Percentiles rank a stretch among this genome's conserved stretches.
Evolutionary conservation across 2,113 vertebrate genomes (phyloP).

Genomic region (Rutilus rutilus): DNA sequence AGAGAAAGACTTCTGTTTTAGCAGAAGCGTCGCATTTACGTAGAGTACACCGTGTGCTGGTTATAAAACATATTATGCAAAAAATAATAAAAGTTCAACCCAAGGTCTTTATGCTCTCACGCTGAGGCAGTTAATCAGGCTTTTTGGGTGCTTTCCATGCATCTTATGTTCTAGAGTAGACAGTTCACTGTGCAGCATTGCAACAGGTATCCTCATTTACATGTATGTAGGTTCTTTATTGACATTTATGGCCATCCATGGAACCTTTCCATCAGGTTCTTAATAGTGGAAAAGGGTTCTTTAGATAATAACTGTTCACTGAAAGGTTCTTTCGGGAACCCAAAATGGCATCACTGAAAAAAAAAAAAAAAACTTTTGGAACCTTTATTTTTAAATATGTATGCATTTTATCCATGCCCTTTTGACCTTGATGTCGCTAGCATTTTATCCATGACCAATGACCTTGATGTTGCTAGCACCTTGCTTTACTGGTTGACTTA

Average conservation of each 20-base stretch:
- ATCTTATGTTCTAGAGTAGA: not conserved
- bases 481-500: no score
- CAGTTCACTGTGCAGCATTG: not conserved
- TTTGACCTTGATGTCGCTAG: no score
- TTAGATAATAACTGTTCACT: not conserved
- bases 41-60: not conserved
- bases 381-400: no score
- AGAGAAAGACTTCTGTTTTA: conserved; percentile 2
- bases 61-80: not conserved
- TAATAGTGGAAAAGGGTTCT: not conserved
- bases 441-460: no score
- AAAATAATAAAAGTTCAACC: not conserved
- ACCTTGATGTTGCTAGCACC: no score
- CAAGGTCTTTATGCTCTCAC: not conserved
- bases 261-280: not conserved
- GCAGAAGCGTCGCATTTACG: not conserved
- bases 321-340: not conserved
- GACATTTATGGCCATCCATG: not conserved
- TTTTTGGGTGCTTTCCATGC: conserved; percentile 5
- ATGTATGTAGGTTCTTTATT: not conserved
- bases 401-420: no score
- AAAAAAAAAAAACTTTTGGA: no score
- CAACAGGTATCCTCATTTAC: not conserved
- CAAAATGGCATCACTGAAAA: not conserved
- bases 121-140: not conserved